A percentile compares a stretch with the other conserved stretches of the same genome.
These are phyloP conservation scores for Clarias macrocephalus DNA, from an alignment of 2,113 vertebrate genomes.

Conservation along the genomic window DNA sequence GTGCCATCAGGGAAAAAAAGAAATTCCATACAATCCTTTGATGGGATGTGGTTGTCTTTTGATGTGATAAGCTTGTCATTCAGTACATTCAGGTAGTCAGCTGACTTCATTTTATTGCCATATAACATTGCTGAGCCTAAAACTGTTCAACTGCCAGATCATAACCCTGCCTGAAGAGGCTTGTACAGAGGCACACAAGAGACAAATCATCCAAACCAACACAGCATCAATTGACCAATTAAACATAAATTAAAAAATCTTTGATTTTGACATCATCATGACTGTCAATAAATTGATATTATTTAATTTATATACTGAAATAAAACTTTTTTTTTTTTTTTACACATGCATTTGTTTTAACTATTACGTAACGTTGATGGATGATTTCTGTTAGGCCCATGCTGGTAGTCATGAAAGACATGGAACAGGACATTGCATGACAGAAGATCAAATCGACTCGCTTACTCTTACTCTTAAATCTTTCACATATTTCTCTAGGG, in stretches of 20 bases:
- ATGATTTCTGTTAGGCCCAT: constrained; percentile 3
- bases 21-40: too few species aligned
- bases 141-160: too few species aligned
- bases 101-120: too few species aligned
- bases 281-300: not conserved
- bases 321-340: not conserved
- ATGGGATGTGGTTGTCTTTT: too few species aligned
- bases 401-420: constrained; percentile 20
- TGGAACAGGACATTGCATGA: constrained; percentile 17
- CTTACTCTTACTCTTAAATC: not conserved
- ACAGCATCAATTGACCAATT: not conserved
- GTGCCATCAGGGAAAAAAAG: too few species aligned
- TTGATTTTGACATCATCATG: not conserved
- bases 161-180: too few species aligned
- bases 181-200: too few species aligned
- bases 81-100: too few species aligned
- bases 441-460: not conserved
- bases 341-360: not conserved
- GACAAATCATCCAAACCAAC: not conserved
- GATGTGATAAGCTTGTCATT: too few species aligned
- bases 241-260: not conserved
- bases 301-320: not conserved
- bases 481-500: not conserved
- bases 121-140: too few species aligned
- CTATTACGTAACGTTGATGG: constrained; percentile 21